Evolutionary conservation across 2,888 invertebrate genomes (phyloP).

Genomic region (Folsomia candida): DNA sequence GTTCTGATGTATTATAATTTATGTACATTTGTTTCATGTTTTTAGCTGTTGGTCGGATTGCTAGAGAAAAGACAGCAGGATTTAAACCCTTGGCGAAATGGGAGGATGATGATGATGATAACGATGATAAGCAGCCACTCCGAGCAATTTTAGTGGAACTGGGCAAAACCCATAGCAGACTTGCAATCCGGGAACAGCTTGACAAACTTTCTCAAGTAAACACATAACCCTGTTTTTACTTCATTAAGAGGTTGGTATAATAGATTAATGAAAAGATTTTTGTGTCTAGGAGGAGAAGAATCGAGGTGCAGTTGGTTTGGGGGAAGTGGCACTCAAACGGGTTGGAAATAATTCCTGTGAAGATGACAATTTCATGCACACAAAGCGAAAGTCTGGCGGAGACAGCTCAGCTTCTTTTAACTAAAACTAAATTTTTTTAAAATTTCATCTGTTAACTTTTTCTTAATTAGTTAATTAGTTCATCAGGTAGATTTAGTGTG

Average conservation of each 20-base stretch:
- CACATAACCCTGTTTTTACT: not conserved
- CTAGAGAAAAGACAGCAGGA: not conserved
- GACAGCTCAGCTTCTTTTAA: not conserved
- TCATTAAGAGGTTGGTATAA: not conserved
- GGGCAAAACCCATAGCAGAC: not conserved
- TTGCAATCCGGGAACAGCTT: not conserved
- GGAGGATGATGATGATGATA: not conserved
- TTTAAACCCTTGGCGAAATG: not conserved
- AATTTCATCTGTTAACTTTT: not conserved
- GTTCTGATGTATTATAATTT: not conserved
- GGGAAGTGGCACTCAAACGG: not conserved
- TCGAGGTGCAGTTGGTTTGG: not conserved
- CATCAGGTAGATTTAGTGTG: not conserved
- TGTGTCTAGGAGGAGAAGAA: not conserved
- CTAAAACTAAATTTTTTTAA: not conserved
- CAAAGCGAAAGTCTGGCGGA: not conserved
- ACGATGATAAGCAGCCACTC: not conserved
- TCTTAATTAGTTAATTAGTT: not conserved
- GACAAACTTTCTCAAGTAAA: not conserved
- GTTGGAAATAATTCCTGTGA: not conserved
- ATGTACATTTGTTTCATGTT: not conserved
- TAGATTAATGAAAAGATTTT: not conserved
- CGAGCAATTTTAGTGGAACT: not conserved
- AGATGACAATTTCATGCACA: not conserved
- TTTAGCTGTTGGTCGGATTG: not conserved